Evolutionary conservation across 2,113 vertebrate species (phyloP).

Genomic region (Callipepla squamata): DNA sequence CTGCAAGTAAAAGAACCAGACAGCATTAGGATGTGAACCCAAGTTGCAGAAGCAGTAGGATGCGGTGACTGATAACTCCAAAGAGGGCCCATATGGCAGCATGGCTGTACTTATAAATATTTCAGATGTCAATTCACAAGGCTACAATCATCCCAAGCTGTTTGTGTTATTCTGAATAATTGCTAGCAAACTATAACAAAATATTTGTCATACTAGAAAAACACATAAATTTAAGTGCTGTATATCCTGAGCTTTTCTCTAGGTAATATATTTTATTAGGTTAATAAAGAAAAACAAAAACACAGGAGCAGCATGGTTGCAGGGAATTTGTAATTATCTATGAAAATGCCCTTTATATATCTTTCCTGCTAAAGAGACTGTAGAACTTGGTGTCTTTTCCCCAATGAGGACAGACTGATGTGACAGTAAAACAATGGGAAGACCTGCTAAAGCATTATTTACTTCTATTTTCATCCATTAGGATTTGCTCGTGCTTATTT

Average conservation of each 20-base stretch:
- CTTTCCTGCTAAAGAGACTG: neutral
- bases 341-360: neutral
- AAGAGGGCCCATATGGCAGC: conserved; percentile 68
- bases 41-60: conserved; percentile 20
- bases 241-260: conserved; percentile 51
- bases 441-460: conserved; percentile 28
- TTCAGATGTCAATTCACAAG: conserved; percentile 75
- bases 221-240: conserved; percentile 64
- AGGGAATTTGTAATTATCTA: conserved; percentile 54
- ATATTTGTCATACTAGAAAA: conserved; percentile 72
- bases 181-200: conserved; percentile 69
- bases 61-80: conserved; percentile 55
- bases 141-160: conserved; percentile 73
- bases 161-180: conserved; percentile 73
- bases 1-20: neutral
- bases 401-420: neutral
- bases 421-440: conserved; percentile 7
- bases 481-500: conserved; percentile 24
- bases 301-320: neutral
- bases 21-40: neutral
- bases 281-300: conserved; percentile 39
- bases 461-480: conserved; percentile 40
- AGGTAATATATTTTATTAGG: conserved; percentile 54
- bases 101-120: conserved; percentile 78
- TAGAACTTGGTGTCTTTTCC: conserved; percentile 16